Evolutionary conservation across 2,888 invertebrate genomes (phyloP), one percentile per base, ranked within the genome.

Genomic region (Eilema caniola): DNA sequence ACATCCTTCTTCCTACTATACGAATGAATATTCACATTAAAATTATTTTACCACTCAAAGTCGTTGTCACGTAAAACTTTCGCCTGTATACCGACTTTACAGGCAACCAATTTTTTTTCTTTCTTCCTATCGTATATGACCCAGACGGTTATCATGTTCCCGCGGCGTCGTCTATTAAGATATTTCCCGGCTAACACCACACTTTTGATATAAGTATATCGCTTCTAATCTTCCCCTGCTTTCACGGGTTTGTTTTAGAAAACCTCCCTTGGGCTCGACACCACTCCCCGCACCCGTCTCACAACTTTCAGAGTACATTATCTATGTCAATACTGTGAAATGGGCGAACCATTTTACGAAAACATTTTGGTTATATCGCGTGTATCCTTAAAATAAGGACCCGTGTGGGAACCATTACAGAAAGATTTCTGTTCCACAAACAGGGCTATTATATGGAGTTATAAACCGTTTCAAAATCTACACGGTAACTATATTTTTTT

Each of bases 311-410:
- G 73, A 86, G 89, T 89, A 91, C 90, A 94, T 93, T 93, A 93
- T 94, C 93, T 92, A 84, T 91, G 92, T 92, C 94, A 93, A 94
- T 93, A 92, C 91, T 87, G 87, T 81, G 86, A 89, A 88, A 90
- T 86, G 89, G 85, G 86, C 84, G 87, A 88, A 86, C 88, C 92
- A 89, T 92, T 94, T 92, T 90, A 89, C 86, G 92, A 90, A 92
- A 93, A 90, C 91, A 93, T 94, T 92, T 89, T 89, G 87, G 87
- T 90, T n/a, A 88, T 91, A 94, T 93, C 89, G 90, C 89, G 86
- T 90, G 92, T 92, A 90, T 90, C 88, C 90, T 92, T 90, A 89
- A 89, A 89, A 89, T 90, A 91, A 92, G 87, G 87, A 87, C 85
- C 86, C 91, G 79, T 90, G 84, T 85, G 93, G 93, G 94, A 91